These are phyloP conservation scores for Clarias gariepinus DNA, from an alignment of 2,113 vertebrate genomes.

Conservation along the genomic window DNA sequence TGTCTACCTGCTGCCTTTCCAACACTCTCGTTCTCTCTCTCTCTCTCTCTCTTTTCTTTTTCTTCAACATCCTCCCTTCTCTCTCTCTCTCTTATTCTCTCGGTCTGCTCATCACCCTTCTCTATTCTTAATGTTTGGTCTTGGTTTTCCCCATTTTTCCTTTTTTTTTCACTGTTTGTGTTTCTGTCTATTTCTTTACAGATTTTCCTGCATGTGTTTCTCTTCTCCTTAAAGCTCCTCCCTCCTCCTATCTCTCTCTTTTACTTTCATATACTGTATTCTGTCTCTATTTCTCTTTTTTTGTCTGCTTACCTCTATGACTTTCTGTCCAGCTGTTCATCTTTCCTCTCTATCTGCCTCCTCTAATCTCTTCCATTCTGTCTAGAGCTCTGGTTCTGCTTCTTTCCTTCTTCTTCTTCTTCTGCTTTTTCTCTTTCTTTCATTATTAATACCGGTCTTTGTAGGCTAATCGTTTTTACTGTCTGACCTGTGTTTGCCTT, in stretches of 20 bases:
- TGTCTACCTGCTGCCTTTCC: no score
- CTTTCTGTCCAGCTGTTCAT: not conserved
- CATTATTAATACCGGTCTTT: not conserved
- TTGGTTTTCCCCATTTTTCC: not conserved
- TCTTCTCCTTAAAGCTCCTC: not conserved
- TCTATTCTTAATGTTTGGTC: not conserved
- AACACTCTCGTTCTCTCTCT: not conserved
- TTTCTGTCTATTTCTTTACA: not conserved
- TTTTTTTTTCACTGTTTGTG: not conserved
- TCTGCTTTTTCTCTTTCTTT: not conserved
- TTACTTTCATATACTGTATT: not conserved
- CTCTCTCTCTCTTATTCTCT: not conserved
- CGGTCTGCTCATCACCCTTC: not conserved
- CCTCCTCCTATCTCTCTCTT: not conserved
- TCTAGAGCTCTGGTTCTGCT: not conserved
- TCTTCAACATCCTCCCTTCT: not conserved
- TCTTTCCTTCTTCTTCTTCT: not conserved
- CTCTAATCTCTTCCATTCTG: not conserved
- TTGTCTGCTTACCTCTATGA: not conserved
- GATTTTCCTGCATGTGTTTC: not conserved
- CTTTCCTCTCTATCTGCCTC: not conserved
- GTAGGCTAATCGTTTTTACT: not conserved
- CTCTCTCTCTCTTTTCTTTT: not conserved
- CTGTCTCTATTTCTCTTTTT: not conserved
- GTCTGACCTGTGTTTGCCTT: slow-evolving; percentile 4